Percentiles rank a stretch among this genome's conserved stretches.
phyloP scores from a whole-genome alignment of 2,888 invertebrate genomes.

The Agrochola circellaris region DNA sequence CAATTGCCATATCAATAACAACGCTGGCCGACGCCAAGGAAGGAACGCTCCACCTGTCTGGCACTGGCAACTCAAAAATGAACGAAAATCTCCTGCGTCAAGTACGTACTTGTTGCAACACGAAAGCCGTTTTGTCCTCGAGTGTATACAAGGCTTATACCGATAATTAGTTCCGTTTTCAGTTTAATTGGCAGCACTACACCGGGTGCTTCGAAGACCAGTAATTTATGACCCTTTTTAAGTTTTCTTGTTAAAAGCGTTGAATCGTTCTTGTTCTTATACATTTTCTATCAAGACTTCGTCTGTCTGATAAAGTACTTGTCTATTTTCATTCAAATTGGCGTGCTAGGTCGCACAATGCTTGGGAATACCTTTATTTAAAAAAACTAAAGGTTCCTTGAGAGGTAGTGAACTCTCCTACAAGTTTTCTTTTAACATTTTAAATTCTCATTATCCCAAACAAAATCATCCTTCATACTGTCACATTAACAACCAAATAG shows the following conservation, averaged over 20 bases:
- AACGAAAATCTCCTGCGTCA: constrained; percentile 4
- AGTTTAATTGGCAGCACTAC: neutral
- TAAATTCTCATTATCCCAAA: neutral
- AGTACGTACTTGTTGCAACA: constrained; percentile 22
- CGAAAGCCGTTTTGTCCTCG: neutral
- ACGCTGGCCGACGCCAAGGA: neutral
- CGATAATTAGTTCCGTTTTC: constrained; percentile 3
- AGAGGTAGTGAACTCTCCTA: neutral
- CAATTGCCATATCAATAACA: too few relatives aligned
- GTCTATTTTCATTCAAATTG: constrained; percentile 3
- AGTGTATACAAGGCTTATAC: neutral
- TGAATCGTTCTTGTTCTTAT: neutral
- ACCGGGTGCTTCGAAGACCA: neutral
- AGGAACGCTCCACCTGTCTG: neutral
- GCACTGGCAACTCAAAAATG: neutral
- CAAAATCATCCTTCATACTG: neutral
- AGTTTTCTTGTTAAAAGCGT: neutral
- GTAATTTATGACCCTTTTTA: neutral
- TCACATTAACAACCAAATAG: neutral
- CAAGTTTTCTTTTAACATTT: neutral
- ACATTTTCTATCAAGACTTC: neutral
- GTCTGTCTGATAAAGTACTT: neutral
- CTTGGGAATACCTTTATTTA: neutral
- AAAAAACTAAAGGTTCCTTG: neutral
- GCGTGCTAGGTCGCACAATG: neutral